phyloP scores from a whole-genome alignment of 2,888 invertebrate genomes.

The Cloeon dipterum region DNA sequence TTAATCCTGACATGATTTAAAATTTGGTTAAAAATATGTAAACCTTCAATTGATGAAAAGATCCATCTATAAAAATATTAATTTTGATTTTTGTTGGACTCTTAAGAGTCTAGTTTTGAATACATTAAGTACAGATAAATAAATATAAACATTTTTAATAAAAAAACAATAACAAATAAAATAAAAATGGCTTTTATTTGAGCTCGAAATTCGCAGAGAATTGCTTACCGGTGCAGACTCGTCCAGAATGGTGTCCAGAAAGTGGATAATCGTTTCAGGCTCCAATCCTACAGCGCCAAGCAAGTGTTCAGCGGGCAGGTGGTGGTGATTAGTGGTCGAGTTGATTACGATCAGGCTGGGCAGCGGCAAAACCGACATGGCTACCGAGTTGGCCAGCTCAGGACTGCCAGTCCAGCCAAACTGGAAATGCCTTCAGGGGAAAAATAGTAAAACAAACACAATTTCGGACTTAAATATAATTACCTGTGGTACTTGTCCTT shows the following conservation, averaged over 20 bases:
- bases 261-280: slow-evolving; percentile 46
- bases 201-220: slow-evolving; percentile 5
- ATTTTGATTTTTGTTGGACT: too few species aligned
- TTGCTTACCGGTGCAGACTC: slow-evolving; percentile 56
- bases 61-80: too few species aligned
- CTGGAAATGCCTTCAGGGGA: slow-evolving; percentile 38
- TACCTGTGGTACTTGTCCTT: slow-evolving; percentile 53
- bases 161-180: too few species aligned
- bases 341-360: slow-evolving; percentile 81
- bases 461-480: slow-evolving; percentile 6
- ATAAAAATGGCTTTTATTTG: too few species aligned
- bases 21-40: too few species aligned
- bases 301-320: slow-evolving; percentile 62
- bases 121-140: too few species aligned
- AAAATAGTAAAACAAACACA: slow-evolving; percentile 1
- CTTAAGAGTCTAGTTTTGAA: too few species aligned
- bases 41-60: too few species aligned
- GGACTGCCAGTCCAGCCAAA: slow-evolving; percentile 90
- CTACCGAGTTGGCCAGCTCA: slow-evolving; percentile 80
- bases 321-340: slow-evolving; percentile 78
- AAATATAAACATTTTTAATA: too few species aligned
- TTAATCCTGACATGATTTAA: too few species aligned
- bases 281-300: slow-evolving; percentile 44
- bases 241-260: slow-evolving; percentile 52
- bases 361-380: slow-evolving; percentile 59